Conservation (phyloP, 1,140 invertebrate genomes). For the Sarcophaga bullata region DNA sequence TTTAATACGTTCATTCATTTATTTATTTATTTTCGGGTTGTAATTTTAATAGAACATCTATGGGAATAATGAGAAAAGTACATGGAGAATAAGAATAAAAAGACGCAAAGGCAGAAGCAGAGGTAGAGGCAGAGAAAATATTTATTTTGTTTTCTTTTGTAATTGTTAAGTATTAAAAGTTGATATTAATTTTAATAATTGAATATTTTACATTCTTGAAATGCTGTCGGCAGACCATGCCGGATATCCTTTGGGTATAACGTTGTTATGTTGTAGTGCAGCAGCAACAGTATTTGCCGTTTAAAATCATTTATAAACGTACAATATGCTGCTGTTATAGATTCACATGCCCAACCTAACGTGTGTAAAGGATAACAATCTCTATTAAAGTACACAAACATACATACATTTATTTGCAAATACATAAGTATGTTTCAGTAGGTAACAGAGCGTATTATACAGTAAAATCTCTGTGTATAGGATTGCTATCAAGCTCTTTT, state of each 20-base stretch:
- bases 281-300: neutral
- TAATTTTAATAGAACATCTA: neutral
- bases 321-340: neutral
- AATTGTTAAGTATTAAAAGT: slow-evolving; percentile 36
- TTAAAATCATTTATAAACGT: neutral
- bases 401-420: neutral
- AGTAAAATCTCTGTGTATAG: neutral
- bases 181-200: slow-evolving; percentile 41
- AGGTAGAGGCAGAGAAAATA: neutral
- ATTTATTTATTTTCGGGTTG: neutral
- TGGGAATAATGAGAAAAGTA: no score
- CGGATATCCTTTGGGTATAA: slow-evolving; percentile 32
- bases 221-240: slow-evolving; percentile 36
- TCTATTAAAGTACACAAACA: neutral
- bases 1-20: neutral
- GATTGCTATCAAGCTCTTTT: no score
- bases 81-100: no score
- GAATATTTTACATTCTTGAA: slow-evolving; percentile 36
- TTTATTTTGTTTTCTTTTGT: slow-evolving; percentile 24
- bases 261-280: slow-evolving; percentile 1
- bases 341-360: neutral
- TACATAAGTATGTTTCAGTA: neutral
- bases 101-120: no score
- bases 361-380: slow-evolving; percentile 9
- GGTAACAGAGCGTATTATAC: neutral